A percentile compares a stretch with the other conserved stretches of the same genome.
Conservation (phyloP, 2,113 vertebrate genomes). For the Centropristis striata region DNA sequence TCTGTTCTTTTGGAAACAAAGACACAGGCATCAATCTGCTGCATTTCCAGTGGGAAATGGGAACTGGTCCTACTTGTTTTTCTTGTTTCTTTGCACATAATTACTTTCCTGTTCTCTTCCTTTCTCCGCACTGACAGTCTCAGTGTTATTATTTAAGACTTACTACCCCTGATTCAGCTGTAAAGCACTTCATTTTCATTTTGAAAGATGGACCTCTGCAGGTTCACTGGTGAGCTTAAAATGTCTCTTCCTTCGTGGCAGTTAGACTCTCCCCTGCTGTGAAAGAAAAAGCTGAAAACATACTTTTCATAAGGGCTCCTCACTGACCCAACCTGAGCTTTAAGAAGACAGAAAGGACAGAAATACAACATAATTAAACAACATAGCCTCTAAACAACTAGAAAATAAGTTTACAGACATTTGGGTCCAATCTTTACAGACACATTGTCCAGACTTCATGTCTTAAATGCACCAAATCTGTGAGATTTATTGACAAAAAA, state of each 20-base stretch:
- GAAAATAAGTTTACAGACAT: neutral
- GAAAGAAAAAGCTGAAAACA: constrained; percentile 21
- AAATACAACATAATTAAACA: constrained; percentile 39
- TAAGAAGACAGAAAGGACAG: constrained; percentile 5
- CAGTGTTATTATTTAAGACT: constrained; percentile 60
- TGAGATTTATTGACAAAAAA: constrained; percentile 16
- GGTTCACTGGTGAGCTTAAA: constrained; percentile 29
- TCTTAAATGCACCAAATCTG: constrained; percentile 29
- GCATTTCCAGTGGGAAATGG: constrained; percentile 69
- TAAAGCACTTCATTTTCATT: constrained; percentile 56
- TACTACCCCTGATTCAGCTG: constrained; percentile 45
- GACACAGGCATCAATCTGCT: constrained; percentile 63
- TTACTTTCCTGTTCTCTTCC: constrained; percentile 63
- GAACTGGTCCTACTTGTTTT: constrained; percentile 71
- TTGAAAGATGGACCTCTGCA: constrained; percentile 37
- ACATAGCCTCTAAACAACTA: constrained; percentile 9
- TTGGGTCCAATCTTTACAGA: constrained; percentile 2
- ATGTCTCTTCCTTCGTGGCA: constrained; percentile 16
- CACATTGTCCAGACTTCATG: constrained; percentile 6
- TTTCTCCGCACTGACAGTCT: constrained; percentile 41
- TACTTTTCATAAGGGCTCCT: constrained; percentile 1
- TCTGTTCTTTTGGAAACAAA: constrained; percentile 68
- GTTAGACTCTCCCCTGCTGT: constrained; percentile 2
- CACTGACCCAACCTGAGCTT: constrained; percentile 1
- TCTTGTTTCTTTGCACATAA: constrained; percentile 68